These are phyloP conservation scores for Hestina assimilis DNA, from an alignment of 1,140 invertebrate genomes.

Conservation along the genomic window DNA sequence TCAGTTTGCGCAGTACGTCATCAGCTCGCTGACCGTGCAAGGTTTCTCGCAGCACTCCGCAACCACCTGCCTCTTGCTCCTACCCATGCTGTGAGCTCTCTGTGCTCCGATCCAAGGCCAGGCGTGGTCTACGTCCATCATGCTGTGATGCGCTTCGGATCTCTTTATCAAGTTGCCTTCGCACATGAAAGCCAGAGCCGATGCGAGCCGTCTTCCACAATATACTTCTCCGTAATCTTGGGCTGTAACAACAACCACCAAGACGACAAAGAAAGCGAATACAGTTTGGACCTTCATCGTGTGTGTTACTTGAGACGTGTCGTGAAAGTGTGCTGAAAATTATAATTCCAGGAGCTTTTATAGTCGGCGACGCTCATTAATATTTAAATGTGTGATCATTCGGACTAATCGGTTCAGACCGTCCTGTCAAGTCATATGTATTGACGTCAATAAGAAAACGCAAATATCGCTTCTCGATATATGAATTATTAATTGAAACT, in stretches of 20 bases:
- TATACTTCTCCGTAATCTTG: slow-evolving; percentile 21
- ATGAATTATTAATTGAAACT: no score
- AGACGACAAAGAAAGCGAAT: not conserved
- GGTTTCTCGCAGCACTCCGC: slow-evolving; percentile 35
- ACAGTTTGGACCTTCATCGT: slow-evolving; percentile 9
- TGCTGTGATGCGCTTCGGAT: not conserved
- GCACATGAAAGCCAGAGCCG: slow-evolving; percentile 14
- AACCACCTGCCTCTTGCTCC: not conserved
- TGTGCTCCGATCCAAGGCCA: slow-evolving; percentile 25
- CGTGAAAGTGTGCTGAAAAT: not conserved
- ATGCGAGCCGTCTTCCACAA: slow-evolving; percentile 21
- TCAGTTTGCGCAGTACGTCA: slow-evolving; percentile 22
- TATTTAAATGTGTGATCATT: no score
- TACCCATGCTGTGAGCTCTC: slow-evolving; percentile 16
- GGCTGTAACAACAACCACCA: slow-evolving; percentile 6
- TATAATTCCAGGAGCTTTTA: not conserved
- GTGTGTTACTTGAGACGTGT: not conserved
- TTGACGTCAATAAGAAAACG: no score
- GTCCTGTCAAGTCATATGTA: no score
- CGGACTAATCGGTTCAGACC: no score
- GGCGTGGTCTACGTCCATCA: not conserved
- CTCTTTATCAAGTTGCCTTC: slow-evolving; percentile 21
- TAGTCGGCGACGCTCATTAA: slow-evolving; percentile 7
- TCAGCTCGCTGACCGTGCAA: slow-evolving; percentile 25
- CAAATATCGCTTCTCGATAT: no score